Conservation (phyloP, 64 coral and sea anemone genomes). For the Hydrozoanthus tunicans region DNA sequence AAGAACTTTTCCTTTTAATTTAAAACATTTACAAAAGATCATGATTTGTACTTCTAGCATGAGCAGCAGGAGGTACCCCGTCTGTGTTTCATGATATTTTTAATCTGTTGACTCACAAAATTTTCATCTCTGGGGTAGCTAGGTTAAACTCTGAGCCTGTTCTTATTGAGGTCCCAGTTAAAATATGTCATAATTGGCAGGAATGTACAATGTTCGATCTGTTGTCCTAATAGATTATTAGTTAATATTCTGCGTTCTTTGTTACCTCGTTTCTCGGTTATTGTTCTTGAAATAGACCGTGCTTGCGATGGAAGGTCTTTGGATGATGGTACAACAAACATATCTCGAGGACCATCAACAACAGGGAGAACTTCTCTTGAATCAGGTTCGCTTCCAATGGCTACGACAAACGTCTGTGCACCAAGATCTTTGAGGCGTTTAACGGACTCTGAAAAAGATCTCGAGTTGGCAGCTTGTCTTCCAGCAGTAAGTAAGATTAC, state of each 20-base stretch:
- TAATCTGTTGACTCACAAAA: too few relatives aligned
- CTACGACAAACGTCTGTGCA: slow-evolving; percentile 50
- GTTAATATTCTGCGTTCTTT: neutral
- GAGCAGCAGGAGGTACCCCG: too few relatives aligned
- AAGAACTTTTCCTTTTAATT: too few relatives aligned
- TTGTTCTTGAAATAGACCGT: slow-evolving; percentile 47
- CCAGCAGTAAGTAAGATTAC: slow-evolving; percentile 74
- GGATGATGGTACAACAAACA: slow-evolving; percentile 41
- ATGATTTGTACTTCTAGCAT: too few relatives aligned
- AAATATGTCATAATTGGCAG: too few relatives aligned
- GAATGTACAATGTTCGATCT: too few relatives aligned
- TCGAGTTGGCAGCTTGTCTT: slow-evolving; percentile 24
- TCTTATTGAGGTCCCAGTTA: too few relatives aligned
- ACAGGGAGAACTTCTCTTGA: slow-evolving; percentile 27
- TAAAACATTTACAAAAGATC: too few relatives aligned
- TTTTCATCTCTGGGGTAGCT: too few relatives aligned
- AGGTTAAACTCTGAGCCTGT: too few relatives aligned
- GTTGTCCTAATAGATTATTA: too few relatives aligned
- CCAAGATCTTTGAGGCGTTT: slow-evolving; percentile 33
- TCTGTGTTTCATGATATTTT: too few relatives aligned
- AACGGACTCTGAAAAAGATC: slow-evolving; percentile 14
- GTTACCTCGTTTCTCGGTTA: slow-evolving; percentile 57
- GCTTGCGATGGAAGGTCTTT: slow-evolving; percentile 9
- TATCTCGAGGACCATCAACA: slow-evolving; percentile 50
- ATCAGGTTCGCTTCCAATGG: slow-evolving; percentile 50